Conservation (phyloP, 2,113 vertebrate genomes). For the Phodopus roborovskii region DNA sequence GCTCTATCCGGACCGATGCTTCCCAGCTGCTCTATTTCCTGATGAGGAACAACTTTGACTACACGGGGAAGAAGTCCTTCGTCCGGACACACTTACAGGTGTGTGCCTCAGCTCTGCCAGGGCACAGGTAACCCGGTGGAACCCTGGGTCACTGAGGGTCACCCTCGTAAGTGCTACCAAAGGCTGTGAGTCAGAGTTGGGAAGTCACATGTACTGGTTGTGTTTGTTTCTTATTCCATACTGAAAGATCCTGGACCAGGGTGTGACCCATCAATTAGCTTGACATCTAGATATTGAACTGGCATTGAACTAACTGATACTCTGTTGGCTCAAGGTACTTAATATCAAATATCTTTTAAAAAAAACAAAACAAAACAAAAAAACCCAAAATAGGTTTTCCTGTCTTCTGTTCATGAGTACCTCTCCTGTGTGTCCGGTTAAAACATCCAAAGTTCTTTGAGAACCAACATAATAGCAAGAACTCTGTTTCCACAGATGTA, state of each 20-base stretch:
- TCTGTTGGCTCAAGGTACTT: neutral
- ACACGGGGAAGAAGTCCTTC: constrained; percentile 97
- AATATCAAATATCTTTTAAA: neutral
- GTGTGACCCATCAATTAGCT: neutral
- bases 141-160: no score
- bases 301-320: neutral
- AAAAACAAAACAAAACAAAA: neutral
- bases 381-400: neutral
- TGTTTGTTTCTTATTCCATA: neutral
- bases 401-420: neutral
- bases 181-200: neutral
- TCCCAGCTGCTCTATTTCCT: constrained; percentile 98
- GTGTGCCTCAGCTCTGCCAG: neutral
- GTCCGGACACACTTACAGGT: constrained; percentile 98
- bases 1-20: constrained; percentile 96
- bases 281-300: constrained; percentile 18
- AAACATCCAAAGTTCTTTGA: neutral
- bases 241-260: neutral
- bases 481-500: neutral
- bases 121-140: neutral
- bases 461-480: neutral
- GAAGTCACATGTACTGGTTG: neutral
- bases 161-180: rapidly evolving
- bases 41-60: constrained; percentile 99
- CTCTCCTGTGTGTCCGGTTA: neutral